Base-by-base conservation (phyloP, 2,888 invertebrate species). In the Bombylius discolor region DNA sequence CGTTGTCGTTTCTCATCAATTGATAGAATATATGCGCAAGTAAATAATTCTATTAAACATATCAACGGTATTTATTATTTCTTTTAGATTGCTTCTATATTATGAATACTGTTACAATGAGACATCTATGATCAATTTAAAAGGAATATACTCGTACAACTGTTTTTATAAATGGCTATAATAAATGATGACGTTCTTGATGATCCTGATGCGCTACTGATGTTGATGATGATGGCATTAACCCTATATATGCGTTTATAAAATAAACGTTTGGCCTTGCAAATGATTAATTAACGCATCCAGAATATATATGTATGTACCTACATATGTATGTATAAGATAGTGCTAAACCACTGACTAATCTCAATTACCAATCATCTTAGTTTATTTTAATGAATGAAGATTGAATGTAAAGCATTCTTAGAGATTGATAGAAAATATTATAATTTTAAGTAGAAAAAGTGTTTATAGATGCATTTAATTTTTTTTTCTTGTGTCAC, bases 291-390 rank as follows among this genome's bases (percentile, higher is more conserved):
- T 58, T 55, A 55, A 51, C 51, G 47, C 51, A 47, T 51, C 42
- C 52, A 47, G 48, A 51, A 23, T 23, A 23, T 23, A 23, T 23
- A 23, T 23, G 23, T 23, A 23, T 52, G 23, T 23, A 23, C 3
- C 2, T 23, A 23, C 3, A 11, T 23, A 23, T 52, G 23, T 23
- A 23, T 23, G 23, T 23, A 23, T 11, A 11, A 42, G 4, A 36
- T 48, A 55, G 50, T 49, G 13, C 47, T 49, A 51, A 55, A 51
- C 55, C 55, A 55, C 55, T 45, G 49, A 51, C 46, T 56, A 56
- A 58, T 58, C 58, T 58, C 58, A 56, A 56, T 58, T 53, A 58
- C 55, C 58, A 56, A 58, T 58, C 56, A 51, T 47, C 56, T 53
- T 51, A 54, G 50, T 52, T 53, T 55, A 55, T 48, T 55, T 52